phyloP scores from a whole-genome alignment of 2,797 vertebrate species.

The Sus cebifrons region DNA sequence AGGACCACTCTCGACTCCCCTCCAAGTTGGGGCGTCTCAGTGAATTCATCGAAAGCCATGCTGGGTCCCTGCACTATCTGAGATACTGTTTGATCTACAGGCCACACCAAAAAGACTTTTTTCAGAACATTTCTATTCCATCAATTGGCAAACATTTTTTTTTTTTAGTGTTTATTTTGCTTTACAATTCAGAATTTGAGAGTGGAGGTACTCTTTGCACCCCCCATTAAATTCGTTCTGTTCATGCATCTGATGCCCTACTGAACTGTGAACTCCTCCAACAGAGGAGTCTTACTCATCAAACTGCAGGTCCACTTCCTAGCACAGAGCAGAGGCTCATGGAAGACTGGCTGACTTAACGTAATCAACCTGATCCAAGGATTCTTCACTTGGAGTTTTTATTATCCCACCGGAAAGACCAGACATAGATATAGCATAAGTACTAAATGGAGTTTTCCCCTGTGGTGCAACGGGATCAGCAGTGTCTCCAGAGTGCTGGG shows the following conservation, averaged over 20 bases:
- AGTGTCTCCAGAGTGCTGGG: too few relatives aligned
- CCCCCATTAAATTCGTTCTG: background rate
- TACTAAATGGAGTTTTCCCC: background rate
- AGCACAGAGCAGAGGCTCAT: background rate
- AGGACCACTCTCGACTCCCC: background rate
- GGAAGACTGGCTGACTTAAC: background rate
- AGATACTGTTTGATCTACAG: background rate
- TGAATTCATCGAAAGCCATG: background rate
- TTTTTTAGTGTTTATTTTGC: background rate
- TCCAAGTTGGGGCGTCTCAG: background rate
- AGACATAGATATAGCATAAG: background rate
- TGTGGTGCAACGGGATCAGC: too few relatives aligned
- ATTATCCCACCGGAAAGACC: background rate
- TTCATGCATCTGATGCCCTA: background rate
- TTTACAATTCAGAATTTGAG: slow-evolving; percentile 29
- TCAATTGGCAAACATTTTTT: background rate
- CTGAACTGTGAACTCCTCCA: background rate
- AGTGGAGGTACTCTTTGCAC: background rate
- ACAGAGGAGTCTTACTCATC: background rate
- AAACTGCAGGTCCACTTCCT: background rate
- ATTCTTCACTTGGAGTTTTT: background rate
- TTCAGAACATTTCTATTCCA: background rate
- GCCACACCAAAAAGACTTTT: background rate
- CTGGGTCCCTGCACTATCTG: background rate
- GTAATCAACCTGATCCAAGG: background rate